A percentile compares a stretch with the other conserved stretches of the same genome.
Evolutionary conservation across 2,888 invertebrate species (phyloP).

Genomic region (Amorpha juglandis): DNA sequence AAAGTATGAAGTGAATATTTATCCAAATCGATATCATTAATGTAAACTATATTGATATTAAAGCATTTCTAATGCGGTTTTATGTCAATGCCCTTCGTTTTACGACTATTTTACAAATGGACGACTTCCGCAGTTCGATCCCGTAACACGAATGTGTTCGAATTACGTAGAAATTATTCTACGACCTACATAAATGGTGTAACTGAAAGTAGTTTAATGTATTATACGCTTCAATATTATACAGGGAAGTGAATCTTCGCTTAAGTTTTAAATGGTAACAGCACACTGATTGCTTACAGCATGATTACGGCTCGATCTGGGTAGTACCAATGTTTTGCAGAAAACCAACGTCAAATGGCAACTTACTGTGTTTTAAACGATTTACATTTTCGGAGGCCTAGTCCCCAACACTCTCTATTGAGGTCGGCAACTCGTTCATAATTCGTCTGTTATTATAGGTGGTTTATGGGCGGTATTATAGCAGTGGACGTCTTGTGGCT

Average conservation of each 20-base stretch:
- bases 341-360: no score
- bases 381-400: no score
- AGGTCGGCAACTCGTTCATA: no score
- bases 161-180: conserved; percentile 46
- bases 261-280: neutral
- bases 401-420: no score
- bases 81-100: neutral
- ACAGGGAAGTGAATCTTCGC: neutral
- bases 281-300: no score
- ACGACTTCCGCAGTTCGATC: conserved; percentile 25
- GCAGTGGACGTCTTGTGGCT: no score
- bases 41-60: neutral
- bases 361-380: no score
- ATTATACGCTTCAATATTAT: neutral
- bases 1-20: neutral
- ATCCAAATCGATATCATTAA: neutral
- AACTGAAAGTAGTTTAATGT: neutral
- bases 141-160: conserved; percentile 37
- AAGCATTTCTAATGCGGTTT: neutral
- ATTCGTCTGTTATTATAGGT: no score
- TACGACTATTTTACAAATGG: conserved; percentile 13
- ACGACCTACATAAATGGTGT: conserved; percentile 35
- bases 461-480: no score
- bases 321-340: no score
- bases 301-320: no score